Evolutionary conservation across 2,113 vertebrate species (phyloP).

Genomic region (Onychostruthus taczanowskii): DNA sequence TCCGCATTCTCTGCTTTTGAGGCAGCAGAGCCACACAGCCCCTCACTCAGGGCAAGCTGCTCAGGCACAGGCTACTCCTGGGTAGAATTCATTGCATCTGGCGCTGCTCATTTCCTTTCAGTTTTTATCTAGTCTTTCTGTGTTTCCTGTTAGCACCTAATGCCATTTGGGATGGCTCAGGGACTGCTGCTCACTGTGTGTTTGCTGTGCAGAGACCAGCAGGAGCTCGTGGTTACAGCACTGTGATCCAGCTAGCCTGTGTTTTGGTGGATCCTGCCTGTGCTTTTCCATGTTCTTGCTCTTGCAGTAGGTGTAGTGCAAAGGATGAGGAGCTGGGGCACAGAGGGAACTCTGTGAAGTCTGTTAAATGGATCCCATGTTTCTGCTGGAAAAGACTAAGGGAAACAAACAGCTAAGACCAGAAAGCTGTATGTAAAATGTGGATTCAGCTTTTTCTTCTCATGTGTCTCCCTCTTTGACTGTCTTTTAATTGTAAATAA

Average conservation of each 20-base stretch:
- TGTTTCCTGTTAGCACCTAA: conserved; percentile 43
- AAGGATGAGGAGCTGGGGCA: not conserved
- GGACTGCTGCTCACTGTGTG: not conserved
- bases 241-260: not conserved
- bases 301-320: not conserved
- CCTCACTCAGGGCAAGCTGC: not conserved
- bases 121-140: conserved; percentile 62
- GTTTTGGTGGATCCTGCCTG: not conserved
- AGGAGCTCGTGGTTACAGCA: not conserved
- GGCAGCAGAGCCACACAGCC: not conserved
- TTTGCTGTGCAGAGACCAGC: not conserved
- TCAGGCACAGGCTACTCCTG: not conserved
- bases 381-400: not conserved
- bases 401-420: not conserved
- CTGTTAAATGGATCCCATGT: not conserved
- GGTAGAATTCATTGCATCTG: conserved; percentile 6
- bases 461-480: not conserved
- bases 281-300: not conserved
- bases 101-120: conserved; percentile 27
- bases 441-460: not conserved
- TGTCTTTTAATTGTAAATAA: not conserved
- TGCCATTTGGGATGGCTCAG: not conserved
- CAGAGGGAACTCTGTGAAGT: not conserved
- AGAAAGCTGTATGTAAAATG: not conserved
- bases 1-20: not conserved